Conservation (phyloP, 2,888 invertebrate species). For the Euplexia lucipara region DNA sequence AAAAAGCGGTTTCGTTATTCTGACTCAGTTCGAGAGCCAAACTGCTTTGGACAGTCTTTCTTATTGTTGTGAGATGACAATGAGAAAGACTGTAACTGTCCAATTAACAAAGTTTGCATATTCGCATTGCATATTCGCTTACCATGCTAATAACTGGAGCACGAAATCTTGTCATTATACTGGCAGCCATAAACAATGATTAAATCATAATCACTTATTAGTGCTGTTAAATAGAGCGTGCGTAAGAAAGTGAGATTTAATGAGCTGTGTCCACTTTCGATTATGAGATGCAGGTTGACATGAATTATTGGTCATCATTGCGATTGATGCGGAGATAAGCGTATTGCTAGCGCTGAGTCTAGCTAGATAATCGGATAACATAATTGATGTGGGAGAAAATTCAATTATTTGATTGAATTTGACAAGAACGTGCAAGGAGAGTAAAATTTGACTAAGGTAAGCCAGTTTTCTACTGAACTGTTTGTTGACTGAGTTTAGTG, state of each 20-base stretch:
- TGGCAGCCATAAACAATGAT: constrained; percentile 47
- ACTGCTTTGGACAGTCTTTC: no score
- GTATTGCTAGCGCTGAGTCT: background rate
- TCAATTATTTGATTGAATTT: background rate
- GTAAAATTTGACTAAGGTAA: no score
- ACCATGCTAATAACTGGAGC: constrained; percentile 18
- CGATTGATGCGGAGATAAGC: constrained; percentile 40
- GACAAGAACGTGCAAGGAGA: background rate
- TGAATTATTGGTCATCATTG: constrained; percentile 19
- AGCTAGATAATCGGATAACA: constrained; percentile 6
- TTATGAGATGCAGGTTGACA: constrained; percentile 39
- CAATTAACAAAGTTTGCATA: no score
- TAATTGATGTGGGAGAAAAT: background rate
- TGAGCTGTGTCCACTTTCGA: constrained; percentile 59
- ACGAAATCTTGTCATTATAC: constrained; percentile 29
- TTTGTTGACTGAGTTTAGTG: no score
- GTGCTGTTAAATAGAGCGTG: constrained; percentile 42
- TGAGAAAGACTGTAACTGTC: no score
- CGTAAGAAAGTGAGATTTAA: constrained; percentile 53
- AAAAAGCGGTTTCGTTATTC: no score
- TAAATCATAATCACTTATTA: constrained; percentile 53
- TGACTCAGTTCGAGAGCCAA: no score
- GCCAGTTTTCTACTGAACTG: background rate
- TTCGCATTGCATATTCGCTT: constrained; percentile 21
- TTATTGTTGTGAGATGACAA: no score